phyloP scores from a whole-genome alignment of 2,797 vertebrate genomes.

The Ctenopoma kingsleyae region DNA sequence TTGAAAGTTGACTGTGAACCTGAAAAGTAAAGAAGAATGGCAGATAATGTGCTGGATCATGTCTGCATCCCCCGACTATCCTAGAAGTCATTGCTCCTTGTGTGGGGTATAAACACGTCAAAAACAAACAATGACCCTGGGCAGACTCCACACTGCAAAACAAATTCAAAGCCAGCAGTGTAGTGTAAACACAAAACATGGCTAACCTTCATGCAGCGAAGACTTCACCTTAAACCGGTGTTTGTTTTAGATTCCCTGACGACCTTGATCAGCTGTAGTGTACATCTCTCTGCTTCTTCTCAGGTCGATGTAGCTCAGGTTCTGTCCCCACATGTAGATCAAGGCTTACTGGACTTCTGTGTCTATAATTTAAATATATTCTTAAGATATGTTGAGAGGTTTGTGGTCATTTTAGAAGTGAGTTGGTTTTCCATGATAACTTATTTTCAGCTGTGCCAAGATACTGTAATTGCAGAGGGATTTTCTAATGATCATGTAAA shows the following conservation, averaged over 20 bases:
- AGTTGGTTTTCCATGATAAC: no score
- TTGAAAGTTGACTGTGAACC: conserved; percentile 25
- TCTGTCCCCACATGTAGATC: conserved; percentile 32
- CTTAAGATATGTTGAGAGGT: neutral
- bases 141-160: conserved; percentile 73
- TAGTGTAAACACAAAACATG: conserved; percentile 81
- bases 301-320: conserved; percentile 24
- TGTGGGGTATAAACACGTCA: conserved; percentile 84
- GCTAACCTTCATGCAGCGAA: conserved; percentile 79
- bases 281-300: conserved; percentile 38
- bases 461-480: no score
- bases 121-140: conserved; percentile 83
- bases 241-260: conserved; percentile 58
- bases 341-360: conserved; percentile 1
- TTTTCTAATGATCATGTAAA: no score
- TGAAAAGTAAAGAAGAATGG: conserved; percentile 41
- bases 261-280: conserved; percentile 65
- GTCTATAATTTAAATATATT: neutral
- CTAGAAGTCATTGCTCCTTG: conserved; percentile 76
- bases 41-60: conserved; percentile 31
- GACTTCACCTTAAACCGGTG: conserved; percentile 71
- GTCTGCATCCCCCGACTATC: conserved; percentile 63
- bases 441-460: no score
- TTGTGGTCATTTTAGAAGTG: no score
- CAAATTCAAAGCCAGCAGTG: conserved; percentile 77